A percentile compares a stretch with the other conserved stretches of the same genome.
These are phyloP conservation scores for Anhinga rufa DNA, from an alignment of 2,113 vertebrate genomes.

Conservation along the genomic window DNA sequence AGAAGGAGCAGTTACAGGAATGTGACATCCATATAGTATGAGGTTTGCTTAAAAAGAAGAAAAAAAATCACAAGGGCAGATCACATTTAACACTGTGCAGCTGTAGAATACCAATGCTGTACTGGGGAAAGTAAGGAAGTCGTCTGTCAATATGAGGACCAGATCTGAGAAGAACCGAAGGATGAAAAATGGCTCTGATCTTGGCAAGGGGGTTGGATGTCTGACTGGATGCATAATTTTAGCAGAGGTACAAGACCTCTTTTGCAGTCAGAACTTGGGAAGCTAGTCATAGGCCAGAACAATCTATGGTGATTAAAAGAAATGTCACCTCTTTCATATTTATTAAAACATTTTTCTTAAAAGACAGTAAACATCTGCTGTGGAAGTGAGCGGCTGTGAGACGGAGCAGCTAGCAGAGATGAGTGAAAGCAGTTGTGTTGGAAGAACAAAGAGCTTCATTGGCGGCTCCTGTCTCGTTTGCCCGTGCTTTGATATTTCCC, in stretches of 20 bases:
- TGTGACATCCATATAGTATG: not conserved
- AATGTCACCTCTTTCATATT: slow-evolving; percentile 53
- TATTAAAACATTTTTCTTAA: slow-evolving; percentile 42
- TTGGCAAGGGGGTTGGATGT: not conserved
- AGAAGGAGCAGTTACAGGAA: not conserved
- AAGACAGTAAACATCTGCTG: slow-evolving; percentile 48
- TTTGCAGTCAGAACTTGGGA: slow-evolving; percentile 9
- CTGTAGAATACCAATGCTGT: not conserved
- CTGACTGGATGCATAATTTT: slow-evolving; percentile 53
- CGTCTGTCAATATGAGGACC: not conserved
- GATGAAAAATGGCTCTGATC: slow-evolving; percentile 43
- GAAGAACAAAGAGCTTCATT: slow-evolving; percentile 44
- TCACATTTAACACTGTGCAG: not conserved
- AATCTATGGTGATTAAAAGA: slow-evolving; percentile 44
- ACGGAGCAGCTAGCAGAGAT: not conserved
- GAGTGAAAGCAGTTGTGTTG: slow-evolving; percentile 17
- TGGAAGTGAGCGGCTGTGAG: not conserved
- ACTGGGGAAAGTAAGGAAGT: not conserved
- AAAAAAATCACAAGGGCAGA: not conserved
- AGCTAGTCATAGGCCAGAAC: slow-evolving; percentile 25
- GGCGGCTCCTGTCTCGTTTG: slow-evolving; percentile 15
- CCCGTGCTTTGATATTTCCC: slow-evolving; percentile 57
- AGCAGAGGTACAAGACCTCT: slow-evolving; percentile 37
- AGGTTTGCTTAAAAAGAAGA: not conserved
- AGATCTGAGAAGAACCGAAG: slow-evolving; percentile 33